Percentiles rank a stretch among this genome's conserved stretches.
Conservation (phyloP, 2,113 vertebrate species). For the Eubucco bourcierii region DNA sequence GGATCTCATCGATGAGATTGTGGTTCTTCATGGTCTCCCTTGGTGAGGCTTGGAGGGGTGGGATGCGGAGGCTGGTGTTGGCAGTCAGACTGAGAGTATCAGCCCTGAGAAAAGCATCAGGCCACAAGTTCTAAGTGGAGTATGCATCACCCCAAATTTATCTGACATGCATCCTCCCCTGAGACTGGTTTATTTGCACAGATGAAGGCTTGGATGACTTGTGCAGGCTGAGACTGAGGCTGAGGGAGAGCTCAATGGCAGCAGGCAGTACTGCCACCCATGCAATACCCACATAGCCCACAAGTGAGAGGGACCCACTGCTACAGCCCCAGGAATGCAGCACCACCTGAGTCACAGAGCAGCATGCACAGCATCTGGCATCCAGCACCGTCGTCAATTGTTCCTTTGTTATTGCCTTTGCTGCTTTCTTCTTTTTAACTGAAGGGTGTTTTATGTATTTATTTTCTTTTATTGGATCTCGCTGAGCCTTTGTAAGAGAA, state of each 20-base stretch:
- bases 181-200: not conserved
- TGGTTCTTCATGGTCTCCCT: not conserved
- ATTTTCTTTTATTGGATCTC: not conserved
- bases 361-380: not conserved
- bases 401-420: not conserved
- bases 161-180: not conserved
- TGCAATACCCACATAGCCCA: fast-evolving
- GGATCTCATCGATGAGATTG: not conserved
- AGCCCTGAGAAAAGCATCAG: not conserved
- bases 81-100: not conserved
- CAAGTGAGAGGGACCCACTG: fast-evolving
- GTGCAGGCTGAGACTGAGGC: not conserved
- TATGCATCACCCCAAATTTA: not conserved
- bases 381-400: not conserved
- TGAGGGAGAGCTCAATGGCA: not conserved
- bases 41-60: not conserved
- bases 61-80: not conserved
- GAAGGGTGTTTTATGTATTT: fast-evolving
- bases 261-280: not conserved
- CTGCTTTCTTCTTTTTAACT: not conserved
- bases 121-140: not conserved
- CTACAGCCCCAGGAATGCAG: not conserved
- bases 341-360: not conserved
- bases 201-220: not conserved
- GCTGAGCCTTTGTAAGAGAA: not conserved